These are phyloP conservation scores for Oedothorax gibbosus DNA, from an alignment of 1,140 invertebrate species.

Conservation along the genomic window DNA sequence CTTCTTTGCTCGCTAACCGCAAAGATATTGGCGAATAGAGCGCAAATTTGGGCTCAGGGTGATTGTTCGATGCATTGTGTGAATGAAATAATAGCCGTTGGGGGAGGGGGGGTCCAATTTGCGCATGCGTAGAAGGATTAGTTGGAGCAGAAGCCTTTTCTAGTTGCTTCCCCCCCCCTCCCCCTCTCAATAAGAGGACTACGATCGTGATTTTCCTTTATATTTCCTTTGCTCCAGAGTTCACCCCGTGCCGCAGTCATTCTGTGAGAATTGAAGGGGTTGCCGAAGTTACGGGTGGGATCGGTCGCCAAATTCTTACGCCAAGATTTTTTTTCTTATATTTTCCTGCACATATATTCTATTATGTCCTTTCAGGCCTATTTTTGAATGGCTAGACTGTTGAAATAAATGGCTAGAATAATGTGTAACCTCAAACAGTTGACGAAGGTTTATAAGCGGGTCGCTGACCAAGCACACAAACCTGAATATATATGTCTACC, in stretches of 20 bases:
- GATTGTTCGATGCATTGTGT: constrained; percentile 59
- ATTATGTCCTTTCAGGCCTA: no score
- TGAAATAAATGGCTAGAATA: no score
- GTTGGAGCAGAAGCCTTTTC: constrained; percentile 56
- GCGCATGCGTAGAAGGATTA: constrained; percentile 55
- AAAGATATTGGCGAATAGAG: constrained; percentile 61
- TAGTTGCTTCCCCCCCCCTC: constrained; percentile 12
- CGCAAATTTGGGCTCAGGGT: constrained; percentile 53
- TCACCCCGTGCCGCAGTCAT: constrained; percentile 42
- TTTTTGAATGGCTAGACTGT: no score
- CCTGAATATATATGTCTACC: no score
- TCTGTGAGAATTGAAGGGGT: constrained; percentile 22
- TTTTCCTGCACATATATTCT: no score
- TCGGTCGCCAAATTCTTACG: constrained; percentile 11
- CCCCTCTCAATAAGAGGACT: constrained; percentile 42
- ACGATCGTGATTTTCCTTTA: constrained; percentile 59
- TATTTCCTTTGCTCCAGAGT: constrained; percentile 29
- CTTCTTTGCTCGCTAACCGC: constrained; percentile 53
- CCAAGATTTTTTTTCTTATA: neutral
- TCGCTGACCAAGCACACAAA: no score
- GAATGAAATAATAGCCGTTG: constrained; percentile 59
- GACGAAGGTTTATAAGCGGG: no score
- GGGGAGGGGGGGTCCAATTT: constrained; percentile 23
- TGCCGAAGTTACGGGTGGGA: neutral
- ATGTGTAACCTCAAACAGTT: no score